Evolutionary conservation across 2,113 vertebrate species (phyloP), one percentile per base, ranked within the genome.

Genomic region (Zapus hudsonius): DNA sequence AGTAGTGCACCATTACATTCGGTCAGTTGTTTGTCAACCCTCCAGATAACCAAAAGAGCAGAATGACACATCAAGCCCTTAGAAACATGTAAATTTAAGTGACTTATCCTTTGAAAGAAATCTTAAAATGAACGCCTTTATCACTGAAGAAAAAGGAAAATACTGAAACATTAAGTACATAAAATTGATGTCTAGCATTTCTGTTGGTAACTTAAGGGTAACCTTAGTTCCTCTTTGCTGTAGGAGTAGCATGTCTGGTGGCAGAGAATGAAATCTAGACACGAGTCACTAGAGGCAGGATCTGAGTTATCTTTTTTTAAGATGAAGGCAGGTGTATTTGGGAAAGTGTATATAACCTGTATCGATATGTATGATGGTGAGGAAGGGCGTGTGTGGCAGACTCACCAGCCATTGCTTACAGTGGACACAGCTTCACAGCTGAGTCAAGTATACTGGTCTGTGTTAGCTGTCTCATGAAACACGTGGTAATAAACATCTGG

Each of bases 81-180:
- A 87, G 75, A 87, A 84, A 78, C 22, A 92, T 6, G 3, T 86
- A 52, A 72, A 78, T 66, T 85, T 79, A 75, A 82, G 75, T 93
- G 38, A 75, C 40, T 80, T 91, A 84, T 87, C 57, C 67, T 73
- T 92, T 94, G 55, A 84, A 94, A 63, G 90, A 89, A 90, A 66
- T 83, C 33, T 73, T 81, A 70, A 76, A 91, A 67, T 89, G 31
- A 89, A 11, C 90, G 55, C 84, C 72, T 95, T 90, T 92, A 47
- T 83, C 55, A 25, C 47, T 72, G 66, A 92, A 87, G 29, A n/a
- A 81, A 90, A 84, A 81, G 61, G 67, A 91, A 89, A 89, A 93
- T 27, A 15, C 33, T 40, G 31, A 55, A 59, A 66, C 0, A 57
- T 40, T 79, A 70, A 57, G 57, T 33, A 82, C 40, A 31, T 81